A percentile compares a stretch with the other conserved stretches of the same genome.
Conservation (phyloP, 2,113 vertebrate species). For the Fregetta grallaria region DNA sequence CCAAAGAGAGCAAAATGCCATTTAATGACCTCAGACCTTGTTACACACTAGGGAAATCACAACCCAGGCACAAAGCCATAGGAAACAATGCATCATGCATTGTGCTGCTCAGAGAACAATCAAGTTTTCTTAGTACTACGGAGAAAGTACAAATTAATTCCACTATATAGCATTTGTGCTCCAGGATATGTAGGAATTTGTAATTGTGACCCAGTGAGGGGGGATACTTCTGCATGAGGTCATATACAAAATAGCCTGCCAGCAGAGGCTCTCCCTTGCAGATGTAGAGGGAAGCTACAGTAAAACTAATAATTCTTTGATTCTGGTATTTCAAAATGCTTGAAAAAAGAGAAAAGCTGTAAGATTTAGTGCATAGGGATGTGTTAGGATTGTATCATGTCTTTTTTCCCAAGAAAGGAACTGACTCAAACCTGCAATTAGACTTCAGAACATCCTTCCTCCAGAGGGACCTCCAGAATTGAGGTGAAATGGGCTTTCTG, state of each 20-base stretch:
- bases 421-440: not conserved
- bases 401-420: not conserved
- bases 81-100: conserved; percentile 17
- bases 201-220: not conserved
- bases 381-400: not conserved
- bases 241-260: not conserved
- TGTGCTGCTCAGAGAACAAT: not conserved
- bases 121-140: not conserved
- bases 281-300: not conserved
- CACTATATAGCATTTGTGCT: not conserved
- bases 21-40: conserved; percentile 28
- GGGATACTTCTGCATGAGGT: not conserved
- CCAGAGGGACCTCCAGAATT: not conserved
- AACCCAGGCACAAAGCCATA: not conserved
- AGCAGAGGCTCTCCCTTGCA: not conserved
- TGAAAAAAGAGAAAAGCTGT: not conserved
- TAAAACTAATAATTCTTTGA: not conserved
- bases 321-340: not conserved
- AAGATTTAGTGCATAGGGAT: not conserved
- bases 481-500: not conserved
- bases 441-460: not conserved
- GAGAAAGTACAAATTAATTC: conserved; percentile 25
- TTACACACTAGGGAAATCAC: not conserved
- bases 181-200: conserved; percentile 9
- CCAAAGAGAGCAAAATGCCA: not conserved